These are phyloP conservation scores for Orycteropus afer DNA, from an alignment of 2,113 vertebrate species.

Conservation along the genomic window DNA sequence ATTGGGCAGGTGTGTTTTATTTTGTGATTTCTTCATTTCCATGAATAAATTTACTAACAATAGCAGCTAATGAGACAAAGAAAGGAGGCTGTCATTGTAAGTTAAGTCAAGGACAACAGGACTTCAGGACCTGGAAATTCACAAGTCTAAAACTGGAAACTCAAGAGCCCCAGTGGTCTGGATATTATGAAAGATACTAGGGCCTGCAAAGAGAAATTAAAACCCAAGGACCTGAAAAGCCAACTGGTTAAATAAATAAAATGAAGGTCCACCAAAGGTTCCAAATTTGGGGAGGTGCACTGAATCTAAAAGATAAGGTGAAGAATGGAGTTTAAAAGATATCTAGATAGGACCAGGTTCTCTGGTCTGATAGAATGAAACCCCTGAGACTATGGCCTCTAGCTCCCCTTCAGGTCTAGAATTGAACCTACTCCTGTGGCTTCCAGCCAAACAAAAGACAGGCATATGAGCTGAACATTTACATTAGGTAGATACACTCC, in stretches of 20 bases:
- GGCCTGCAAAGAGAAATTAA: neutral
- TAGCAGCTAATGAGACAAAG: neutral
- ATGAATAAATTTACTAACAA: neutral
- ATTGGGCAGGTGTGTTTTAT: conserved; percentile 21
- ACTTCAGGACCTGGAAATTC: neutral
- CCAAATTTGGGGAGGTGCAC: neutral
- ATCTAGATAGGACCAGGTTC: neutral
- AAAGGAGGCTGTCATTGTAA: neutral
- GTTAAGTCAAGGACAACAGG: neutral
- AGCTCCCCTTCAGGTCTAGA: too few relatives aligned
- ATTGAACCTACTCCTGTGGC: too few relatives aligned
- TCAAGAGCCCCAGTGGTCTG: neutral
- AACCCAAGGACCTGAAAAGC: neutral
- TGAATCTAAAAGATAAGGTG: neutral
- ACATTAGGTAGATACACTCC: too few relatives aligned
- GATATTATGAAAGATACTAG: neutral
- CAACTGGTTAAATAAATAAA: neutral
- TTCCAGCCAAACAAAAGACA: too few relatives aligned
- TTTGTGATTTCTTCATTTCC: conserved; percentile 47
- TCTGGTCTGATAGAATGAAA: too few relatives aligned
- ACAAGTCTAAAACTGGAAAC: neutral
- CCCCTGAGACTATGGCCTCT: too few relatives aligned
- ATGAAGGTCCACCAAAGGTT: neutral
- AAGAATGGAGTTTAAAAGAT: neutral
- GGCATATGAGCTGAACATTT: too few relatives aligned